phyloP scores from a whole-genome alignment of 2,113 vertebrate genomes.

The Pelmatolapia mariae region DNA sequence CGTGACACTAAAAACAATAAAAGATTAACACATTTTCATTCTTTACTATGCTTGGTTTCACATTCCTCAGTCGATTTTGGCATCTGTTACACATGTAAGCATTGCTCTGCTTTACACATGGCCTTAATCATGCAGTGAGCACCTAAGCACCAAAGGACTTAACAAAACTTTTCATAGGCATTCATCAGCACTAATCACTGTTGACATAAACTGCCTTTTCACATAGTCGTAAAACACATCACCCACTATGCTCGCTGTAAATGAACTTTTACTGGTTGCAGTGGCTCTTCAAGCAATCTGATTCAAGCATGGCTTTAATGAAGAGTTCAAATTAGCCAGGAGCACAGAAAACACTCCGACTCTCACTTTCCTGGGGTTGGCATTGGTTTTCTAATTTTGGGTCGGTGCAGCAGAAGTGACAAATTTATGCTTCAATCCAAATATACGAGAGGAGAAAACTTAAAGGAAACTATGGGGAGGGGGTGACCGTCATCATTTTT shows the following conservation, averaged over 20 bases:
- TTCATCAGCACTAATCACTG: slow-evolving; percentile 65
- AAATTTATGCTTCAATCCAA: slow-evolving; percentile 3
- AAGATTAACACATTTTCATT: slow-evolving; percentile 3
- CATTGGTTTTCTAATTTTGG: neutral
- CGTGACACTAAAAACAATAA: slow-evolving; percentile 1
- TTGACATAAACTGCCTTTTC: slow-evolving; percentile 68
- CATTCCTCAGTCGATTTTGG: neutral
- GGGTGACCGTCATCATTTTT: neutral
- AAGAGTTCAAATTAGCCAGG: slow-evolving; percentile 5
- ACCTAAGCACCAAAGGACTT: slow-evolving; percentile 44
- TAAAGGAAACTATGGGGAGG: neutral
- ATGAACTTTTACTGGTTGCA: slow-evolving; percentile 41
- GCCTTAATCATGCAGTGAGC: slow-evolving; percentile 53
- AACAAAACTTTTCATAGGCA: slow-evolving; percentile 57
- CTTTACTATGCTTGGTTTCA: neutral
- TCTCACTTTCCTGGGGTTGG: neutral
- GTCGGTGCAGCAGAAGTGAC: neutral
- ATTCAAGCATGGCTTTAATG: neutral
- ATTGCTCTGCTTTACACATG: slow-evolving; percentile 51
- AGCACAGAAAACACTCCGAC: neutral
- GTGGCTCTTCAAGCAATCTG: slow-evolving; percentile 4
- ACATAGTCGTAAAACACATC: slow-evolving; percentile 62
- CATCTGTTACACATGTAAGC: slow-evolving; percentile 58
- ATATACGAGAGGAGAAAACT: neutral
- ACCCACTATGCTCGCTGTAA: slow-evolving; percentile 41